Percentiles rank a stretch among this genome's conserved stretches.
phyloP scores from a whole-genome alignment of 2,888 invertebrate species.

The Cheiracanthium punctorium region DNA sequence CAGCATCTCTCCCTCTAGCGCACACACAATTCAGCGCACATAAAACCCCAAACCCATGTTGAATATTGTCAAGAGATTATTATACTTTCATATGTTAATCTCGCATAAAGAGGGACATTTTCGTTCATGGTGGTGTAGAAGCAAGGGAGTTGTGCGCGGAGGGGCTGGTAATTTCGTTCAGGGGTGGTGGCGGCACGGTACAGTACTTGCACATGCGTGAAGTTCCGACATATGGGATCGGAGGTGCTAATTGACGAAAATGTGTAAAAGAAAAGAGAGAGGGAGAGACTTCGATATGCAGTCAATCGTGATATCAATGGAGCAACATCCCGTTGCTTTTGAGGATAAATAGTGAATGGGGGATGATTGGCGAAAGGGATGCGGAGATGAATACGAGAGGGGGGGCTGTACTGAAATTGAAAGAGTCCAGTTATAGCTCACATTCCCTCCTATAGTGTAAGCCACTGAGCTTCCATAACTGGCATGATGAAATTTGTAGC shows the following conservation, averaged over 20 bases:
- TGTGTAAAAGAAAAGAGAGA: slow-evolving; percentile 17
- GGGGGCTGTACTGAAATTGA: too few relatives aligned
- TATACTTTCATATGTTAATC: slow-evolving; percentile 15
- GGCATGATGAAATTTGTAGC: too few relatives aligned
- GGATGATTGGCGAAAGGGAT: slow-evolving; percentile 52
- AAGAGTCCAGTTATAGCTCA: too few relatives aligned
- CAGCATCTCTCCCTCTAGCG: background rate
- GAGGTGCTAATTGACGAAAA: slow-evolving; percentile 49
- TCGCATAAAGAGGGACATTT: background rate
- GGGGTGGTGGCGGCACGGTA: background rate
- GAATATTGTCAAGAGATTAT: background rate
- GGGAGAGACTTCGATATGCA: slow-evolving; percentile 38
- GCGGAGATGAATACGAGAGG: background rate
- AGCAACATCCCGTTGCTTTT: background rate
- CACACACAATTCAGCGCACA: background rate
- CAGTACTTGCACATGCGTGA: background rate
- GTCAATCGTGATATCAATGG: slow-evolving; percentile 64
- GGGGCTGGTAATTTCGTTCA: too few relatives aligned
- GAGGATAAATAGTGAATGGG: slow-evolving; percentile 33
- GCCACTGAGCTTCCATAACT: too few relatives aligned
- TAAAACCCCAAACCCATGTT: background rate
- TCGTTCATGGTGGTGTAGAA: too few relatives aligned
- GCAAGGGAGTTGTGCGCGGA: too few relatives aligned
- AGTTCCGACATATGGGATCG: background rate
- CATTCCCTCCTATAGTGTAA: too few relatives aligned